Base-by-base conservation (phyloP, 2,797 vertebrate species). In the Potorous gilbertii region DNA sequence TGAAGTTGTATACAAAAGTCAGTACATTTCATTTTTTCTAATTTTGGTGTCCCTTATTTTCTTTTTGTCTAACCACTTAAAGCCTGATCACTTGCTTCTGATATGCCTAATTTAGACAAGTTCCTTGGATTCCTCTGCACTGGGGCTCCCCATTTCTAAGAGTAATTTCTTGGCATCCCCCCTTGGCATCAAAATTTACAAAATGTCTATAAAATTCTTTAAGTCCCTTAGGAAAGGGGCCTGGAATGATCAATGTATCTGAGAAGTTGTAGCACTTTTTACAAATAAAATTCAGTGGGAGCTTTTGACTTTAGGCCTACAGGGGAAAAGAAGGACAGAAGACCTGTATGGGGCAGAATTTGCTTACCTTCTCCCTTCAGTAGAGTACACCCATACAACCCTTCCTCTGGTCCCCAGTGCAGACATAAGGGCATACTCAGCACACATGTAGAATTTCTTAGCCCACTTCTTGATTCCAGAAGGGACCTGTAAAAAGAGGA, bases 381-480 rank as follows among this genome's bases (percentile, higher is more conserved):
- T 87, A 27, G 92, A 94, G 89, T 0, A 18, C 93, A 93, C 95
- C 95, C 97, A 97, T 96, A 93, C 94, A 96, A 92, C 62, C 55
- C 90, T 93, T 96, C 94, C 97, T 90, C 94, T 96, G 50, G 0
- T 90, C 56, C 90, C 93, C 93, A 6, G 89, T 5, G 28, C 89
- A 90, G 94, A 91, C 95, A 10, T 62, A 59, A 40, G 21, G 0
- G 52, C 56, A 92, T 55, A 74, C 91, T 90, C 0, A 0, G 66
- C 90, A 91, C 31, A 74, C 89, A 59, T 93, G 59, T 74, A 91
- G 94, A 10, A 0, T 91, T 92, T 93, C 89, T 21, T 40, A 4
- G 56, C 21, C 29, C 5, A 28, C 55, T 56, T 34, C 28, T 50
- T 52, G 11, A 21, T 93, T 96, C 91, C 81, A 90, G 55, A 90